Base-by-base conservation (phyloP, 2,113 vertebrate species). In the Pteropus alecto region DNA sequence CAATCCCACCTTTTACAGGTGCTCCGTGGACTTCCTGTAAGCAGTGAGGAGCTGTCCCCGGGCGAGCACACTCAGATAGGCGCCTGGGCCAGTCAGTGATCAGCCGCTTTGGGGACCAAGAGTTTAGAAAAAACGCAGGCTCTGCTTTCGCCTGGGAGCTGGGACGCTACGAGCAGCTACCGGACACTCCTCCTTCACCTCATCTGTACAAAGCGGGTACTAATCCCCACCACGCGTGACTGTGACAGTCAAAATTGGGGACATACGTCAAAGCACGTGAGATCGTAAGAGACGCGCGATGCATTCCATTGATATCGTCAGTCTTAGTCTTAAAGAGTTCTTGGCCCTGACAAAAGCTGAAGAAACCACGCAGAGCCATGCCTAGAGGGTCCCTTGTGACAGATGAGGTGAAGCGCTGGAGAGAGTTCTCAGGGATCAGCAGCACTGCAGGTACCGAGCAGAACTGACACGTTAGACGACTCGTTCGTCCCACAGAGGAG, bases 391-490 rank as follows among this genome's bases (percentile, higher is more conserved):
- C 74, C 35, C 74, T 11, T 5, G 22, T 58, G 9, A 30, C 13
- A 65, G 46, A 35, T 56, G 56, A 33, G 5, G 19, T 0, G 30
- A 33, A 11, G 41, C 2, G 2, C 1, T 6, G 13, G 35, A 35
- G 26, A 26, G 58, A 22, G 54, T 6, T 7, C 6, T 15, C 41
- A 2, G 15, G 58, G 46, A 22, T 9, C 30, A 16, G 21, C 24
- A 46, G 21, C 54, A 56, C 2, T 14, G 35, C 65, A 30, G 24
- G 30, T 63, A 1, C 63, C 14, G 16, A 73, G 10, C 10, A 19
- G 67, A 67, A 30, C 1, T 8, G 38, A 38, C 13, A 0, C 15
- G 0, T 26, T 4, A 24, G 43, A 14, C 38, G 18, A 12, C 11
- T 26, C 30, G 24, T 38, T 48, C 41, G 26, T 74, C 83, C 46